These are phyloP conservation scores for Sycon ciliatum DNA, from an alignment of 37 sponge, comb jelly and placozoan genomes.

Conservation along the genomic window DNA sequence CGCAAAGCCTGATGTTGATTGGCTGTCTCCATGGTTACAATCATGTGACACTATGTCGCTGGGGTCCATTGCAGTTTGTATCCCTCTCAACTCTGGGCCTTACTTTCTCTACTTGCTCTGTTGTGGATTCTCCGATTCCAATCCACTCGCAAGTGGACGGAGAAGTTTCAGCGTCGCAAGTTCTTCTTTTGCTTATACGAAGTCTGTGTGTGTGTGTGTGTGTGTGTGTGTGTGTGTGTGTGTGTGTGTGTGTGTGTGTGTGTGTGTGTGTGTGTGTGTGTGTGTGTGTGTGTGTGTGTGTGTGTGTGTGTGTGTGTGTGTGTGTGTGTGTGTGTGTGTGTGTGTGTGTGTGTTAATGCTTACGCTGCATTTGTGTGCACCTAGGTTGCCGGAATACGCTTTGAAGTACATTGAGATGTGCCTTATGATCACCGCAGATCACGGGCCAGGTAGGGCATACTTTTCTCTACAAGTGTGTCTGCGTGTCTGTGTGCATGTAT, in stretches of 20 bases:
- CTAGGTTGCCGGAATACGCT: slow-evolving; percentile 78
- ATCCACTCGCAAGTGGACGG: no score
- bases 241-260: slow-evolving; percentile 5
- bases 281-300: neutral
- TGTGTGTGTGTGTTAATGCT: neutral
- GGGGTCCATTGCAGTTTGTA: no score
- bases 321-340: neutral
- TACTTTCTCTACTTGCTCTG: no score
- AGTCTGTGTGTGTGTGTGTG: slow-evolving; percentile 24
- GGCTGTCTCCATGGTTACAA: no score
- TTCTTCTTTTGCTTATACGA: no score
- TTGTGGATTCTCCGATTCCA: no score
- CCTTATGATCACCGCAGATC: slow-evolving; percentile 93
- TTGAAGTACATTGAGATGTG: slow-evolving; percentile 95
- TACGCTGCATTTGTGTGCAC: neutral
- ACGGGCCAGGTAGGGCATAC: slow-evolving; percentile 57
- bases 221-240: slow-evolving; percentile 20
- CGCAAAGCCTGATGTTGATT: no score
- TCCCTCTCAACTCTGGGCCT: no score
- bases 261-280: slow-evolving; percentile 19
- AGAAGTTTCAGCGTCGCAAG: no score
- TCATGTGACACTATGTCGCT: no score
- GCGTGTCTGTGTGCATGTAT: no score
- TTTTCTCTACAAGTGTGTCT: neutral
- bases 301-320: neutral